These are phyloP conservation scores for Lamellibrachia luymesi DNA, from an alignment of 1,140 invertebrate genomes.

Conservation along the genomic window DNA sequence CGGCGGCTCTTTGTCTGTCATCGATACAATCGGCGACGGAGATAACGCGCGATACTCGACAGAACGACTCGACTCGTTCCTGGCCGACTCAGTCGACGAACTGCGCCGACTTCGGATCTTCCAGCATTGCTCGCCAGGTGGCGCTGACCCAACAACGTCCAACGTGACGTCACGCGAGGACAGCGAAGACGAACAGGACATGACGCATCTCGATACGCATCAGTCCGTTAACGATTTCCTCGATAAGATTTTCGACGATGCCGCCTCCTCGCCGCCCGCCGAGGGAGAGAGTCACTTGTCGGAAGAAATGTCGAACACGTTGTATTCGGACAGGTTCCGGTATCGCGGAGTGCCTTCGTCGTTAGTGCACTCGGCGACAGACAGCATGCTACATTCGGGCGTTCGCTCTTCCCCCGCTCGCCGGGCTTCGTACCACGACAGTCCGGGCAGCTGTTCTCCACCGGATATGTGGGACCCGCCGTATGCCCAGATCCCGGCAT, in stretches of 20 bases:
- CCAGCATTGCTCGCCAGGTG: background rate
- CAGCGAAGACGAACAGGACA: background rate
- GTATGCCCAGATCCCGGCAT: background rate
- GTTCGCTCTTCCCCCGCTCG: background rate
- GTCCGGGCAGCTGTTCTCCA: background rate
- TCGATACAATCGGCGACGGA: background rate
- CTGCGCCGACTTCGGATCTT: background rate
- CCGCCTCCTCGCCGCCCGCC: background rate
- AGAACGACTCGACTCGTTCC: background rate
- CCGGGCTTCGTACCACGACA: background rate
- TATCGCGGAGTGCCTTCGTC: background rate
- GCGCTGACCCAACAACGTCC: background rate
- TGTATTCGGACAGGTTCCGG: background rate
- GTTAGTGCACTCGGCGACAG: background rate
- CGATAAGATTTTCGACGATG: slow-evolving; percentile 8
- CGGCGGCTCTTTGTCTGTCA: background rate
- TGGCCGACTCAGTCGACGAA: slow-evolving; percentile 13
- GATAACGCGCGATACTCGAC: background rate
- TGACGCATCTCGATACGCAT: background rate
- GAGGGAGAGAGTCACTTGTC: background rate
- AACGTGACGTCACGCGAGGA: background rate
- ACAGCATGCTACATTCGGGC: background rate
- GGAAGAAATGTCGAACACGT: background rate
- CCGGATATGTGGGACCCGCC: background rate
- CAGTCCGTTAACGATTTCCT: background rate